Base-by-base conservation (phyloP, 1,140 invertebrate species). In the Zaprionus ghesquierei region DNA sequence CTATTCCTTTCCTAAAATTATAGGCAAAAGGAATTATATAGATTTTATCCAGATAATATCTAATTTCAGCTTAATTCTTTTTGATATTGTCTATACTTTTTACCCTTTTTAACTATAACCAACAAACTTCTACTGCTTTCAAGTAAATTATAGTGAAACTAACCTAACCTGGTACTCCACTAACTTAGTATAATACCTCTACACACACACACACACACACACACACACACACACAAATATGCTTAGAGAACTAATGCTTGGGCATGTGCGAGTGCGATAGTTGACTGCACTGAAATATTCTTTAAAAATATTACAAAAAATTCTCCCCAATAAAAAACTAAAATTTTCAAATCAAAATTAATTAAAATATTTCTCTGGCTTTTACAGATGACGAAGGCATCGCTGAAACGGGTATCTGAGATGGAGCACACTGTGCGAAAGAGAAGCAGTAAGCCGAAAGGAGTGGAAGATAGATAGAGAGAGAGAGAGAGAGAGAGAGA, bases 321-420 rank as follows among this genome's bases (percentile, higher is more conserved):
- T 18, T 8, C 35, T n/a, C n/a, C 35, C 13, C 46, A 44, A 41
- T 12, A 41, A 13, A 35, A 58, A 25, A 20, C 0, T 33, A 22
- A 22, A 41, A 29, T 10, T n/a, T n/a, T n/a, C n/a, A n/a, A 3
- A 23, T 23, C 41, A 56, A 62, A 35, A 69, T 31, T 38, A 31
- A 44, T 35, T 41, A 6, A n/a, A 20, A 15, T 31, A 33, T 9
- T n/a, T 20, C 27, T 49, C 62, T 70, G 92, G 91, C n/a, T 8
- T 62, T 94, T 94, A 69, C 94, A 98, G 97, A 98, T 95, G 97
- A 98, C 92, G 97, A 98, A 94, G 97, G 97, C 77, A 98, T 98
- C 92, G 97, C 97, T 25, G 97, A 98, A 92, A 97, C 97, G 62
- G 97, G 97, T 92, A 98, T 98, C 95, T 98, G 93, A 96, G 15